phyloP scores from a whole-genome alignment of 2,113 vertebrate genomes.

The Pipra filicauda region DNA sequence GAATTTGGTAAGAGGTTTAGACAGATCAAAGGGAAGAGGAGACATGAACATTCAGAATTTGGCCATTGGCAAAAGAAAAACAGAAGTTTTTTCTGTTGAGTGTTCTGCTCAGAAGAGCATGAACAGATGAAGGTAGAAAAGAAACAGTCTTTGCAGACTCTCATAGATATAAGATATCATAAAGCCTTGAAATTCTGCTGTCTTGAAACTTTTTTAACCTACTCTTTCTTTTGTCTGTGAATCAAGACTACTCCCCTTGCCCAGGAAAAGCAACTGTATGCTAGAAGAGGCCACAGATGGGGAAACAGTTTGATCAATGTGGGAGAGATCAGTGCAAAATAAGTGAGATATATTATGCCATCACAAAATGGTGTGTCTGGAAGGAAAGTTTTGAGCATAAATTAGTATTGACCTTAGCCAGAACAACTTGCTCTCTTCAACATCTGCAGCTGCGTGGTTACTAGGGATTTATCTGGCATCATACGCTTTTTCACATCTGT shows the following conservation, averaged over 20 bases:
- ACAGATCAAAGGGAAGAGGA: not conserved
- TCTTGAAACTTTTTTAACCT: not conserved
- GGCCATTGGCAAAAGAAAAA: not conserved
- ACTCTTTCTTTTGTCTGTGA: conserved; percentile 43
- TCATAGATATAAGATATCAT: not conserved
- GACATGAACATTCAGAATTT: not conserved
- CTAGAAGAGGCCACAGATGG: conserved; percentile 42
- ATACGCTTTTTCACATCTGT: conserved; percentile 59
- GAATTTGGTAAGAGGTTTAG: conserved; percentile 5
- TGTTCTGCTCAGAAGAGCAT: not conserved
- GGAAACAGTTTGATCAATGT: conserved; percentile 43
- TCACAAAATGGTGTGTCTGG: conserved; percentile 50
- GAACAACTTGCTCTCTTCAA: conserved; percentile 22
- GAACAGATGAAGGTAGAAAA: not conserved
- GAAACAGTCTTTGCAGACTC: not conserved
- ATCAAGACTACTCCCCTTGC: conserved; percentile 14
- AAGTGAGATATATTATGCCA: conserved; percentile 54
- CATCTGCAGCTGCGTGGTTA: conserved; percentile 67
- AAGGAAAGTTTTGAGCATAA: conserved; percentile 44
- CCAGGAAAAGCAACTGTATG: not conserved
- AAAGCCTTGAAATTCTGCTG: conserved; percentile 22
- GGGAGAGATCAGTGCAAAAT: conserved; percentile 31
- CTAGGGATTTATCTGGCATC: conserved; percentile 51
- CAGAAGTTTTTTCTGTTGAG: not conserved
- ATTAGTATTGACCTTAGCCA: conserved; percentile 37